Conservation (phyloP, 2,888 invertebrate species). For the Halictus ligatus region DNA sequence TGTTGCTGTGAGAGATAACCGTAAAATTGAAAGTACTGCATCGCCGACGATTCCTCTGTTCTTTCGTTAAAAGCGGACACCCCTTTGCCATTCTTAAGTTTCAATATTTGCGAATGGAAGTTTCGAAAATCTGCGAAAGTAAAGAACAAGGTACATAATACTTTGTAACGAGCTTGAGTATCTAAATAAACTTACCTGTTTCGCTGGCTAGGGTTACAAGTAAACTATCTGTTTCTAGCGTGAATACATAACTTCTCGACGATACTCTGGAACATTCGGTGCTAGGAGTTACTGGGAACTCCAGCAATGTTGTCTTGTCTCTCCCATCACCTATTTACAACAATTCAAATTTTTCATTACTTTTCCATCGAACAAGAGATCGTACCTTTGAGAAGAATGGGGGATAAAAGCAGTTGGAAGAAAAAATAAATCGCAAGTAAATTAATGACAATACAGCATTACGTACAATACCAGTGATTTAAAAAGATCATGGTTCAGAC, state of each 20-base stretch:
- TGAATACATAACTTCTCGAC: slow-evolving; percentile 89
- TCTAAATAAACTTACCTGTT: slow-evolving; percentile 82
- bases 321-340: slow-evolving; percentile 76
- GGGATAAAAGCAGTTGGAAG: too few species aligned
- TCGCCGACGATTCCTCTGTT: slow-evolving; percentile 99
- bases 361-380: background rate
- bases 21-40: slow-evolving; percentile 99
- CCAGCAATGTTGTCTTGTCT: slow-evolving; percentile 85
- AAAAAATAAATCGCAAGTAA: too few species aligned
- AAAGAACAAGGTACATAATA: background rate
- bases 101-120: slow-evolving; percentile 91
- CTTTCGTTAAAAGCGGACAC: slow-evolving; percentile 96
- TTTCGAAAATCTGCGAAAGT: slow-evolving; percentile 87
- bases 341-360: background rate
- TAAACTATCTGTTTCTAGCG: slow-evolving; percentile 90
- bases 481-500: too few species aligned
- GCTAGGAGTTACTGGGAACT: slow-evolving; percentile 89
- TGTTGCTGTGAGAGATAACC: slow-evolving; percentile 99
- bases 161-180: background rate
- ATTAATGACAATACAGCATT: too few species aligned
- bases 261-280: slow-evolving; percentile 91
- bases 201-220: slow-evolving; percentile 89
- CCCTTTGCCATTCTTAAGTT: slow-evolving; percentile 90
- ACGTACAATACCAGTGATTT: too few species aligned
- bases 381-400: too few species aligned